Base-by-base conservation (phyloP, 2,113 vertebrate species). In the Chloroceryle aenea region DNA sequence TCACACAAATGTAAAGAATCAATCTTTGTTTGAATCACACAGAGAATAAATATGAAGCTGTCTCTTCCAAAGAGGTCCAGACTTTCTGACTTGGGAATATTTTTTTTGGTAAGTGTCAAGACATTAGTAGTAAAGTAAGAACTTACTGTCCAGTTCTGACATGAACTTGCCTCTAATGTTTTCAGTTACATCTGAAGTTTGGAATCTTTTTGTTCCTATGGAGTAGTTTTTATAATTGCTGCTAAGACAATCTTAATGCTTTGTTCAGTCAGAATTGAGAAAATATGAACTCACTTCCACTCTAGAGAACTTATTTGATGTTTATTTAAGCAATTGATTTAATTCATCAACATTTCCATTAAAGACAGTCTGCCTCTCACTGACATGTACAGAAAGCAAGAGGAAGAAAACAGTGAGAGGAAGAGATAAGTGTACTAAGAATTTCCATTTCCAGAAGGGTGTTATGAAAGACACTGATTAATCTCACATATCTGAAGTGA, bases 271-370 rank as follows among this genome's bases (percentile, higher is more conserved):
- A 91, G 56, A 7, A 68, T 92, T 95, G 82, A 81, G 50, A 94
- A 96, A 88, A 86, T 43, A 68, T 83, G 79, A 94, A 90, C 67
- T 96, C 59, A 56, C 34, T 96, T 91, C 78, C 76, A 94, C 64
- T 88, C 73, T 43, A 61, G 26, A 91, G 47, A 94, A 93, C 21
- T 90, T 93, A 71, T 47, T 74, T 93, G 63, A 92, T 88, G 85
- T 93, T 94, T 96, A 94, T 86, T 94, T 94, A 91, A 95, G 78
- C 48, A 95, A 72, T 77, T 85, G 68, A 95, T 95, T 88, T 95
- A 94, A 90, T 93, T 96, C 72, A 56, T 68, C 47, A 90, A 66
- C 85, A 88, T 52, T 96, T 88, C 38, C 34, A 92, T 63, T 94
- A 75, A 83, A 95, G 69, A 85, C 59, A 85, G 47, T 61, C 43